Percentiles rank a stretch among this genome's conserved stretches.
These are phyloP conservation scores for Bemisia tabaci DNA, from an alignment of 1,140 invertebrate species.

Conservation along the genomic window DNA sequence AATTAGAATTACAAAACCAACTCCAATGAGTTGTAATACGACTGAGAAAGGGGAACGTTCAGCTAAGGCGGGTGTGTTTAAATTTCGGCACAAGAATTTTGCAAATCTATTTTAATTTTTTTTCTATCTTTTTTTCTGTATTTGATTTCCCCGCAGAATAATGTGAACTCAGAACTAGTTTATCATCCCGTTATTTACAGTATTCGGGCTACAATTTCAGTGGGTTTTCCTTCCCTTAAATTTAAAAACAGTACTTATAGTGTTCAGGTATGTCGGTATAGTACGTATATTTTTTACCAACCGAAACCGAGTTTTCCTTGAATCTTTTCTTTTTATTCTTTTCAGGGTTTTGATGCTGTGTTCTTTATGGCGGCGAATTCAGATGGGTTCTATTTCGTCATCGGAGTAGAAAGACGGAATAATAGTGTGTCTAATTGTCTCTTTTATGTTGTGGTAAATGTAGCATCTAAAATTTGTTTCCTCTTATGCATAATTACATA, in stretches of 20 bases:
- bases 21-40: no score
- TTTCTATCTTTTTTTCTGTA: no score
- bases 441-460: slow-evolving; percentile 38
- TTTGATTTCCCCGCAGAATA: no score
- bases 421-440: slow-evolving; percentile 39
- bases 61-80: no score
- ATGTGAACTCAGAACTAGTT: neutral
- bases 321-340: slow-evolving; percentile 8
- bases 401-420: slow-evolving; percentile 37
- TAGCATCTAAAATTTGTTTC: no score
- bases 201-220: no score
- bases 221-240: neutral
- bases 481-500: no score
- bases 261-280: neutral
- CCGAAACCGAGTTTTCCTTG: neutral
- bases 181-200: neutral
- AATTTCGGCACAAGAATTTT: no score
- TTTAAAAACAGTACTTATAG: neutral
- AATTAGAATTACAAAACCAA: no score
- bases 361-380: slow-evolving; percentile 39
- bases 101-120: no score
- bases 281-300: neutral
- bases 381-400: slow-evolving; percentile 36
- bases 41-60: no score
- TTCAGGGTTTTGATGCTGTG: slow-evolving; percentile 45